Conservation (phyloP, 2,888 invertebrate species). For the Agonopterix alstromeriana region DNA sequence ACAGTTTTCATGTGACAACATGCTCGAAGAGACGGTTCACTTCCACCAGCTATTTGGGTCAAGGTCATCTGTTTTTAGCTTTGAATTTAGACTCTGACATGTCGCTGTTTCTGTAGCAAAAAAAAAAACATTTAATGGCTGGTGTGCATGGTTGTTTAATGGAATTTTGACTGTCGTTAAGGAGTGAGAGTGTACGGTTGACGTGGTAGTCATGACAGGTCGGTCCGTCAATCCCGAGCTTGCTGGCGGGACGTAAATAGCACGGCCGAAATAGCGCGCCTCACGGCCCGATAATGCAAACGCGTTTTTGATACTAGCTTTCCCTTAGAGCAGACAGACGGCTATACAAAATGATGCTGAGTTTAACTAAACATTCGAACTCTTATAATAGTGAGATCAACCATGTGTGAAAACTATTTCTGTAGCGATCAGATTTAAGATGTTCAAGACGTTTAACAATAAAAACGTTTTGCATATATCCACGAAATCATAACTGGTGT, state of each 20-base stretch:
- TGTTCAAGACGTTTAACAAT: too few relatives aligned
- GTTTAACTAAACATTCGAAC: constrained; percentile 3
- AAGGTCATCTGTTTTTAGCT: constrained; percentile 52
- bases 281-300: constrained; percentile 67
- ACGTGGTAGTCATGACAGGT: constrained; percentile 64
- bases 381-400: constrained; percentile 4
- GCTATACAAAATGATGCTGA: not conserved
- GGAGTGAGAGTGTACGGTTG: constrained; percentile 40
- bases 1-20: constrained; percentile 20
- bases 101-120: too few relatives aligned
- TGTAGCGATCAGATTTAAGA: too few relatives aligned
- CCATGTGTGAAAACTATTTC: not conserved
- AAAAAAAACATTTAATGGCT: too few relatives aligned
- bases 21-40: constrained; percentile 19
- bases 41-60: constrained; percentile 57
- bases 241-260: constrained; percentile 69
- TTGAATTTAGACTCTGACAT: constrained; percentile 3
- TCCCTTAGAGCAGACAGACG: constrained; percentile 40
- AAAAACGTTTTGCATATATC: too few relatives aligned
- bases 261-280: constrained; percentile 64
- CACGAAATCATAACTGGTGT: too few relatives aligned
- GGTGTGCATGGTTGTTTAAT: constrained; percentile 18
- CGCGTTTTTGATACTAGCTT: constrained; percentile 66
- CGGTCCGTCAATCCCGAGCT: constrained; percentile 73
- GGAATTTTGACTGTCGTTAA: constrained; percentile 34